phyloP scores from a whole-genome alignment of 1,140 invertebrate species.

The Triops cancriformis region DNA sequence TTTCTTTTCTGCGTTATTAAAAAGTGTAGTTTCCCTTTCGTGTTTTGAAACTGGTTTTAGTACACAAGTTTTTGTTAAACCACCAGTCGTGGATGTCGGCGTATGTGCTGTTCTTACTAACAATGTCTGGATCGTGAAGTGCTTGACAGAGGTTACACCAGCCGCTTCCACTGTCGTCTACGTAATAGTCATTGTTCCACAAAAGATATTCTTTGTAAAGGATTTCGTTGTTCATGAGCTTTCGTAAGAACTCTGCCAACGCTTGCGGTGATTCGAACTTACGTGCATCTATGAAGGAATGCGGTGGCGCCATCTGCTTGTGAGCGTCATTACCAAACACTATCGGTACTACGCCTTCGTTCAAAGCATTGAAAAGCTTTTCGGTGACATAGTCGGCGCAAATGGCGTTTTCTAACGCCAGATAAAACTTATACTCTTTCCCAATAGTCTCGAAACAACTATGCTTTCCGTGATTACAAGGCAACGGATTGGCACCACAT shows the following conservation, averaged over 20 bases:
- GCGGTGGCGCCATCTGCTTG: conserved; percentile 33
- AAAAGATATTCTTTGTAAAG: conserved; percentile 38
- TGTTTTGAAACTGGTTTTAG: no score
- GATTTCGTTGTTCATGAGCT: conserved; percentile 31
- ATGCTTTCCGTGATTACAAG: background rate
- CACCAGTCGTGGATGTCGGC: background rate
- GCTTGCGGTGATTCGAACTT: conserved; percentile 25
- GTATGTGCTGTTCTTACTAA: background rate
- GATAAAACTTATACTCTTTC: conserved; percentile 28
- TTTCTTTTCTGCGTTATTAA: no score
- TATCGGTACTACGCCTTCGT: conserved; percentile 33
- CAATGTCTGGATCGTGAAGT: background rate
- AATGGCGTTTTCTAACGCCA: conserved; percentile 31
- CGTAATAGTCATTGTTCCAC: conserved; percentile 37
- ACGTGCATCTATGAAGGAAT: conserved; percentile 39
- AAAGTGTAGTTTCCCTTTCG: no score
- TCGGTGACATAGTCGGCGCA: conserved; percentile 38
- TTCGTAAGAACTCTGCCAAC: conserved; percentile 33
- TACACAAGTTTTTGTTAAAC: background rate
- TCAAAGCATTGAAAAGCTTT: conserved; percentile 33
- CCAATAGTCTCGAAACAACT: conserved; percentile 28
- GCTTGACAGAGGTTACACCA: background rate
- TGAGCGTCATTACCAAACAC: conserved; percentile 33
- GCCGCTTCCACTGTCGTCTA: background rate
- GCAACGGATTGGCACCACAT: conserved; percentile 29